Evolutionary conservation across 2,888 invertebrate genomes (phyloP).

Genomic region (Gandaritis pyraliata): DNA sequence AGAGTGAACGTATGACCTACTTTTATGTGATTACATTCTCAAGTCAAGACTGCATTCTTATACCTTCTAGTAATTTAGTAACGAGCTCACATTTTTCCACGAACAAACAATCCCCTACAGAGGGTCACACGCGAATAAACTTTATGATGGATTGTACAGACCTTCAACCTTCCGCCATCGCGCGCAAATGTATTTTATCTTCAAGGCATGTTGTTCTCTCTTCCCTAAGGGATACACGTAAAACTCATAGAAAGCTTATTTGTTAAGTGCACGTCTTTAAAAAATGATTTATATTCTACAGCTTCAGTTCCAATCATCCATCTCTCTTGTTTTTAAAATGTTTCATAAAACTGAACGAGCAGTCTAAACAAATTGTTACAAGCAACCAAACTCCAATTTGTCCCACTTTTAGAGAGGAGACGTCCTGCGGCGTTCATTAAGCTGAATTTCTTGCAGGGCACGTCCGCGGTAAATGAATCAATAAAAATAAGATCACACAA

Average conservation of each 20-base stretch:
- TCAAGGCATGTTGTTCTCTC: constrained; percentile 19
- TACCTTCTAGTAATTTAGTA: constrained; percentile 1
- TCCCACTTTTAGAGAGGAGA: constrained; percentile 16
- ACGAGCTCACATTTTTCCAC: constrained; percentile 36
- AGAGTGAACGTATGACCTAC: no score
- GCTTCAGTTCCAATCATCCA: background rate
- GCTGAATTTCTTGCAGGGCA: constrained; percentile 1
- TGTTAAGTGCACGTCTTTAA: background rate
- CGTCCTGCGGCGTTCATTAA: constrained; percentile 13
- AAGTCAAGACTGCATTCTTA: background rate
- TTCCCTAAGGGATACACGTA: constrained; percentile 18
- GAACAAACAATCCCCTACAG: constrained; percentile 34
- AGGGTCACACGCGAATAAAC: constrained; percentile 41
- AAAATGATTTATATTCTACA: background rate
- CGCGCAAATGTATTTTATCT: constrained; percentile 35
- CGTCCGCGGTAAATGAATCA: constrained; percentile 8
- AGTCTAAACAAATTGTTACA: constrained; percentile 9
- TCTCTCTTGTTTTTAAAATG: constrained; percentile 6
- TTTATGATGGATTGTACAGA: constrained; percentile 42
- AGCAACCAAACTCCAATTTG: constrained; percentile 22
- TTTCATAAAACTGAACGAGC: constrained; percentile 7
- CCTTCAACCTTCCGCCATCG: constrained; percentile 37
- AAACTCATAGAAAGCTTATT: constrained; percentile 14
- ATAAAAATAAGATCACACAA: constrained; percentile 11
- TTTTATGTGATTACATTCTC: no score